These are phyloP conservation scores for Arctopsyche grandis DNA, from an alignment of 1,140 invertebrate species.

Conservation along the genomic window DNA sequence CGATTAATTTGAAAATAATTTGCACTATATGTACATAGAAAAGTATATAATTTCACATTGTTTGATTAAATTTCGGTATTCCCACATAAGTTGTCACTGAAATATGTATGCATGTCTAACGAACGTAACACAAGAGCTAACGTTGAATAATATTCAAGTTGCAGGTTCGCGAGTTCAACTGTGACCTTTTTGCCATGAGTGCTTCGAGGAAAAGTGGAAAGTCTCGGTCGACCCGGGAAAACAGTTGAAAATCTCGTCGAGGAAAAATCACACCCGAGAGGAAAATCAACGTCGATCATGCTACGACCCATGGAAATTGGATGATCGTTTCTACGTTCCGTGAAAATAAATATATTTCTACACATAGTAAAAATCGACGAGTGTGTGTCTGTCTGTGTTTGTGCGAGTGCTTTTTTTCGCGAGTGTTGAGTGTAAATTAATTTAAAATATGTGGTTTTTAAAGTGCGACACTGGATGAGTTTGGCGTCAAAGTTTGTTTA, in stretches of 20 bases:
- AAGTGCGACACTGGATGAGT: slow-evolving; percentile 24
- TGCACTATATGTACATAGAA: no score
- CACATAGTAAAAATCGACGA: background rate
- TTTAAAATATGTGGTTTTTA: slow-evolving; percentile 17
- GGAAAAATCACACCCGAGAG: background rate
- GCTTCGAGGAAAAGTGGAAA: background rate
- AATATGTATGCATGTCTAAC: no score
- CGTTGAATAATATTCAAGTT: background rate
- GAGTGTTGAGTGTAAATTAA: background rate
- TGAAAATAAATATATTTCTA: background rate
- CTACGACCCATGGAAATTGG: slow-evolving; percentile 10
- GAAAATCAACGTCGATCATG: background rate
- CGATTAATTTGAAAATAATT: no score
- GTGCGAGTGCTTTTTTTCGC: background rate
- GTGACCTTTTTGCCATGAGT: background rate
- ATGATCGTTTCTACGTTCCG: background rate
- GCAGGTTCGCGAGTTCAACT: background rate
- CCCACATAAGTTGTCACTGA: no score
- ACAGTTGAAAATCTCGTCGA: slow-evolving; percentile 1
- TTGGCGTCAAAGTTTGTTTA: background rate
- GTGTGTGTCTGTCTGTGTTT: background rate
- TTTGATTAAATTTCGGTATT: no score
- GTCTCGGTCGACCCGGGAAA: background rate
- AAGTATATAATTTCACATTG: no score
- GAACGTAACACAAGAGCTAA: no score